Percentiles rank a stretch among this genome's conserved stretches.
Evolutionary conservation across 2,888 invertebrate species (phyloP).

Genomic region (Pilophorus perplexus): DNA sequence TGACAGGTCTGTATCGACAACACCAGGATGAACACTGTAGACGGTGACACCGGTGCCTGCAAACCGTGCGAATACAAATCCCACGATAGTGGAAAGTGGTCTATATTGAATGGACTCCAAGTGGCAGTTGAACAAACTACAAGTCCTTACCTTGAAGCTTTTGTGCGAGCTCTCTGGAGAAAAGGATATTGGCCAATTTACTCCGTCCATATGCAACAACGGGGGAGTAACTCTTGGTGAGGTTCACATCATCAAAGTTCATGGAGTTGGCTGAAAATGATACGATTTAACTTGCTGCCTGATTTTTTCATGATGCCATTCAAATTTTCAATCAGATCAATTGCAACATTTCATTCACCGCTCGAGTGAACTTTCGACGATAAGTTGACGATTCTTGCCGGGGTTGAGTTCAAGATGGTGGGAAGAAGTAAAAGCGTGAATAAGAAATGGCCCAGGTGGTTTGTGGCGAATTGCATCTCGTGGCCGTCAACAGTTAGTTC

Average conservation of each 20-base stretch:
- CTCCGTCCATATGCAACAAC: slow-evolving; percentile 52
- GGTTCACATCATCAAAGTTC: slow-evolving; percentile 60
- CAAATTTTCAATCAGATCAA: too few species aligned
- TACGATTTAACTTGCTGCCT: too few species aligned
- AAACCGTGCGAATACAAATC: not conserved
- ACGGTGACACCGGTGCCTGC: slow-evolving; percentile 58
- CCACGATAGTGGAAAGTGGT: too few species aligned
- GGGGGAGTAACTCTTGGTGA: slow-evolving; percentile 49
- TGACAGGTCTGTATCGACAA: slow-evolving; percentile 71
- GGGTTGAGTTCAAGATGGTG: slow-evolving; percentile 54
- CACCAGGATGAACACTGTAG: slow-evolving; percentile 71
- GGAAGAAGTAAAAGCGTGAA: slow-evolving; percentile 61
- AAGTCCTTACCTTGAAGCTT: slow-evolving; percentile 50
- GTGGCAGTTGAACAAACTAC: not conserved
- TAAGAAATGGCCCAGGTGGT: slow-evolving; percentile 63
- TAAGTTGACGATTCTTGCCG: slow-evolving; percentile 51
- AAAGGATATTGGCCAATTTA: slow-evolving; percentile 54
- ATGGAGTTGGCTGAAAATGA: slow-evolving; percentile 52
- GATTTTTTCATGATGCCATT: too few species aligned
- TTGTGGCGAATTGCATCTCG: slow-evolving; percentile 60
- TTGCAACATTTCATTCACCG: not conserved
- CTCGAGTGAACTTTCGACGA: slow-evolving; percentile 48
- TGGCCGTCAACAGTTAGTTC: slow-evolving; percentile 57
- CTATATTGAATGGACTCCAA: too few species aligned
- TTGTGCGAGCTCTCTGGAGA: slow-evolving; percentile 52